Evolutionary conservation across 2,888 invertebrate genomes (phyloP).

Genomic region (Pasiphila rectangulata): DNA sequence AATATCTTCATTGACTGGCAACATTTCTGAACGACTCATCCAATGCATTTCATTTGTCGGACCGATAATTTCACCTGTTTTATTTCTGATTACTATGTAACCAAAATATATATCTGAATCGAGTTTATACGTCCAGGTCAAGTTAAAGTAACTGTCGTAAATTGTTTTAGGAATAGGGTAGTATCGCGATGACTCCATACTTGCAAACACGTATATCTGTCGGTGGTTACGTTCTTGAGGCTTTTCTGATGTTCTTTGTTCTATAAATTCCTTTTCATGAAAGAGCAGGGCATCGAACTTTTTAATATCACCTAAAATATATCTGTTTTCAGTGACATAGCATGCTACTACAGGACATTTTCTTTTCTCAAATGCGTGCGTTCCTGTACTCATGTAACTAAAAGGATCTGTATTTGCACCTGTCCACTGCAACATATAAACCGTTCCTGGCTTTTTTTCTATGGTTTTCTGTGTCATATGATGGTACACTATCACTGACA

Average conservation of each 20-base stretch:
- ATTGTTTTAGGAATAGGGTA: no score
- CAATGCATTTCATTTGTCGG: conserved; percentile 35
- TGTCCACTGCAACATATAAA: conserved; percentile 21
- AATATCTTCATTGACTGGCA: conserved; percentile 37
- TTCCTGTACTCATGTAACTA: conserved; percentile 27
- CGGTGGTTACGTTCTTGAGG: not conserved
- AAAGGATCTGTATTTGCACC: conserved; percentile 21
- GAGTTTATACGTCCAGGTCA: conserved; percentile 63
- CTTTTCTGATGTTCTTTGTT: not conserved
- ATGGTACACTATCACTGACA: no score
- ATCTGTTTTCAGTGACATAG: not conserved
- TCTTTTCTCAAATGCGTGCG: not conserved
- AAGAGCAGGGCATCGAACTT: not conserved
- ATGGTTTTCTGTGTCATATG: not conserved
- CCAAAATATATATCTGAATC: conserved; percentile 57
- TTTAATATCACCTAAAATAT: not conserved
- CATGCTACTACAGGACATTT: not conserved
- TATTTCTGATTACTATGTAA: conserved; percentile 47
- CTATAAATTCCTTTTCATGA: not conserved
- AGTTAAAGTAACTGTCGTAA: conserved; percentile 32
- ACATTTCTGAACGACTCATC: conserved; percentile 42
- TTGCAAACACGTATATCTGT: conserved; percentile 1
- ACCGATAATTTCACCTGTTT: conserved; percentile 30
- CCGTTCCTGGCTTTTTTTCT: conserved; percentile 8
- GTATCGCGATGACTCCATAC: not conserved